Percentiles rank a stretch among this genome's conserved stretches.
These are phyloP conservation scores for Lagodon rhomboides DNA, from an alignment of 2,797 vertebrate species.

Conservation along the genomic window DNA sequence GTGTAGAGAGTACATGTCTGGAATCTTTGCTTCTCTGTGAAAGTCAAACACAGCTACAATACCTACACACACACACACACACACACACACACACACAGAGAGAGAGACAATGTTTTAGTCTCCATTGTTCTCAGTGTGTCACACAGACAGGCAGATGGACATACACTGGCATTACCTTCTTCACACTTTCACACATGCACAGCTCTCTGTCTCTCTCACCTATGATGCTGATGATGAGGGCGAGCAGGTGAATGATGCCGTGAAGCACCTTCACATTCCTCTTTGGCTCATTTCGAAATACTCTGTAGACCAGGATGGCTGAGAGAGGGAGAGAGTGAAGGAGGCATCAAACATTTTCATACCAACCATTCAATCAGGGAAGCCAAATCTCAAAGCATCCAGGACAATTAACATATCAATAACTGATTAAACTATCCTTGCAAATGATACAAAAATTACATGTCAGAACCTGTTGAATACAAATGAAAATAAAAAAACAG, in stretches of 20 bases:
- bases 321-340: constrained; percentile 4
- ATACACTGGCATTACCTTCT: background rate
- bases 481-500: too few species aligned
- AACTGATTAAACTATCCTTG: background rate
- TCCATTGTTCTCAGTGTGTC: background rate
- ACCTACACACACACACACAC: constrained; percentile 77
- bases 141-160: background rate
- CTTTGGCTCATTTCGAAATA: constrained; percentile 92
- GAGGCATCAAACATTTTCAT: background rate
- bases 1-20: constrained; percentile 94
- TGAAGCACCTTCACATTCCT: constrained; percentile 91
- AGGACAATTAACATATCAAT: background rate
- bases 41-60: constrained; percentile 91
- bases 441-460: too few species aligned
- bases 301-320: constrained; percentile 96
- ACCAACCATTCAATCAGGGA: background rate
- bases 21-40: constrained; percentile 83
- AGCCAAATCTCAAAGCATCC: background rate
- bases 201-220: constrained; percentile 80
- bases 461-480: too few species aligned
- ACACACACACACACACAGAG: background rate
- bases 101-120: background rate
- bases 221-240: constrained; percentile 89
- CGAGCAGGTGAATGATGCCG: constrained; percentile 88
- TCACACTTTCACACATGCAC: background rate